Base-by-base conservation (phyloP, 2,113 vertebrate genomes). In the Istiophorus platypterus region DNA sequence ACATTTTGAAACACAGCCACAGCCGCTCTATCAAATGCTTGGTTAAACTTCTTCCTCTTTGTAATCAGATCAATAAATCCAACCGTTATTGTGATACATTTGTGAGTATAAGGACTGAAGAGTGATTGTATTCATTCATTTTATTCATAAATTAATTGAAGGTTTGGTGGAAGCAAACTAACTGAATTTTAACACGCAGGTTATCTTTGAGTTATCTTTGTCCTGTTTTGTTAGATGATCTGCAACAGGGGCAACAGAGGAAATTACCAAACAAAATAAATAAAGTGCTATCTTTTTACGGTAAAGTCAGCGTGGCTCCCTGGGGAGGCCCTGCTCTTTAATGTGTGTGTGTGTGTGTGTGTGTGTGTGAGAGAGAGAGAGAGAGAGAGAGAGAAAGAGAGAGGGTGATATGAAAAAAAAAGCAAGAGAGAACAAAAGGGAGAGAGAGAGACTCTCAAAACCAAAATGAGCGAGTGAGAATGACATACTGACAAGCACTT, bases 261-360 rank as follows among this genome's bases (percentile, higher is more conserved):
- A 63, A 78, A 71, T 81, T 72, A 56, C 31, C n/a, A 54, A 7
- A 72, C 31, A 61, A 56, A 68, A 62, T 69, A 90, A 89, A 89
- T 31, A 82, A 66, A 81, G 64, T 31, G 31, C 24, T 80, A 85
- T 81, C 75, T 91, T 42, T 81, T 93, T 89, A 85, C 31, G 12
- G 72, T 82, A 71, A 83, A 84, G 88, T 88, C 17, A 74, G 80
- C 88, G 72, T 58, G 47, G 80, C 85, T 80, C 91, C 22, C 5
- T 51, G 69, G 91, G 86, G 71, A 85, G 39, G 57, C 78, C 42
- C 11, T 72, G 74, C 63, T 70, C 27, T 78, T 65, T 31, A 85
- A 51, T 45, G 42, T 45, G 65, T n/a, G 58, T n/a, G n/a, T n/a
- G n/a, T n/a, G n/a, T n/a, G n/a, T n/a, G n/a, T n/a, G n/a, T n/a